Conservation (phyloP, 2,797 vertebrate species). For the Sebastes taczanowskii region DNA sequence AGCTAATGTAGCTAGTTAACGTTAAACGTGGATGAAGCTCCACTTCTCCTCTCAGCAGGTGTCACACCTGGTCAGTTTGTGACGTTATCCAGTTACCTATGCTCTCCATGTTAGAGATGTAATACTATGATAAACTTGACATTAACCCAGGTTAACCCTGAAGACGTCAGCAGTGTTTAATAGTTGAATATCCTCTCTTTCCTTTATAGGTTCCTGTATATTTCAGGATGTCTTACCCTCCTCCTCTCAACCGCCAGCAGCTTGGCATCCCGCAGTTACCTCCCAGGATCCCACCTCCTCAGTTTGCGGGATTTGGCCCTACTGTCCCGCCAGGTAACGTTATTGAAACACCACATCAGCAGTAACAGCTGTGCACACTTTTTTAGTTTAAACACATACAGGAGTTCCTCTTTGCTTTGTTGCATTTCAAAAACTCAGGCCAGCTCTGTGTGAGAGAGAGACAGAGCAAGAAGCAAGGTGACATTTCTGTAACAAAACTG, state of each 20-base stretch:
- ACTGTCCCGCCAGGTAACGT: slow-evolving; percentile 84
- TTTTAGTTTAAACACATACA: neutral
- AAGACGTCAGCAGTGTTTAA: neutral
- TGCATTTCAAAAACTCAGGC: too few relatives aligned
- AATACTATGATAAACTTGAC: neutral
- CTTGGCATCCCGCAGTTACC: slow-evolving; percentile 87
- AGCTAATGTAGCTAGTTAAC: slow-evolving; percentile 54
- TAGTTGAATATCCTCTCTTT: neutral
- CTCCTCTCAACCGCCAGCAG: slow-evolving; percentile 95
- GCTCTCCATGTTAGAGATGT: neutral
- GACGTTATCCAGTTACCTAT: neutral
- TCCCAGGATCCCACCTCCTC: slow-evolving; percentile 95
- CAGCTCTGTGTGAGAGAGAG: too few relatives aligned
- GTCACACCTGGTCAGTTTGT: neutral
- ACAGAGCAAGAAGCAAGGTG: too few relatives aligned
- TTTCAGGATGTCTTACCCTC: slow-evolving; percentile 94
- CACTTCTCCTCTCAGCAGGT: neutral
- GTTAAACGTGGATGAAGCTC: neutral
- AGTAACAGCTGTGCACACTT: neutral
- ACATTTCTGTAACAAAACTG: too few relatives aligned
- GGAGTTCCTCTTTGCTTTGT: neutral
- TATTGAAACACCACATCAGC: neutral
- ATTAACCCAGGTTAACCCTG: too few relatives aligned
- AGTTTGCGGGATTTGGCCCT: slow-evolving; percentile 92
- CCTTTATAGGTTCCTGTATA: slow-evolving; percentile 1